Evolutionary conservation across 2,888 invertebrate species (phyloP).

Genomic region (Pollenia labialis): DNA sequence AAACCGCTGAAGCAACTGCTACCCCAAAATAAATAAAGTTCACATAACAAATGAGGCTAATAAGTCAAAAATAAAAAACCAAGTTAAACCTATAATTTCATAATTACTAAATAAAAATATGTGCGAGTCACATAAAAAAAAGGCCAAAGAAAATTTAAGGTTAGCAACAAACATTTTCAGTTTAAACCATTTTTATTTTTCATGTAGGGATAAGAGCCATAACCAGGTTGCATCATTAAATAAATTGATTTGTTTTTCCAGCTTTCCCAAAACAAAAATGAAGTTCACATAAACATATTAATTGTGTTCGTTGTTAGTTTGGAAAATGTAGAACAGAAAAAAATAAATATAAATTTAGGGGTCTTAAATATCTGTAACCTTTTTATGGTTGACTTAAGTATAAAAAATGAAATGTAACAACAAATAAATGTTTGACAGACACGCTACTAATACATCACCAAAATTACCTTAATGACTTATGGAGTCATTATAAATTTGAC

Average conservation of each 20-base stretch:
- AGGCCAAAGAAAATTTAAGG: neutral
- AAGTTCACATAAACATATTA: neutral
- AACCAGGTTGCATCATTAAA: constrained; percentile 22
- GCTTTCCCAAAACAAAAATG: constrained; percentile 6
- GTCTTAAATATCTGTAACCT: constrained; percentile 13
- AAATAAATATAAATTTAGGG: constrained; percentile 4
- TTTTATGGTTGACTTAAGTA: constrained; percentile 16
- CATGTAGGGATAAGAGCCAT: neutral
- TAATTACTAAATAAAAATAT: constrained; percentile 77
- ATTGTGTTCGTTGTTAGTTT: neutral
- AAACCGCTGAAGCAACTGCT: constrained; percentile 48
- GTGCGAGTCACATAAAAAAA: constrained; percentile 49
- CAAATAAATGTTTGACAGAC: constrained; percentile 53
- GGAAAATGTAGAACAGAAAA: no score
- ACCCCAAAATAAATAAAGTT: constrained; percentile 66
- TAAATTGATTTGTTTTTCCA: constrained; percentile 68
- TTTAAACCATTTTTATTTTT: constrained; percentile 36
- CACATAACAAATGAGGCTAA: constrained; percentile 79
- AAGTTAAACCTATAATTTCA: constrained; percentile 82
- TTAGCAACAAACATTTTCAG: constrained; percentile 7
- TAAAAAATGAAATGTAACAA: constrained; percentile 2
- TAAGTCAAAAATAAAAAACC: constrained; percentile 78
- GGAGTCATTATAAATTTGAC: constrained; percentile 39
- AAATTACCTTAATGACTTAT: constrained; percentile 52
- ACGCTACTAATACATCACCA: neutral